phyloP scores from a whole-genome alignment of 1,140 invertebrate species.

The Cherax destructor region DNA sequence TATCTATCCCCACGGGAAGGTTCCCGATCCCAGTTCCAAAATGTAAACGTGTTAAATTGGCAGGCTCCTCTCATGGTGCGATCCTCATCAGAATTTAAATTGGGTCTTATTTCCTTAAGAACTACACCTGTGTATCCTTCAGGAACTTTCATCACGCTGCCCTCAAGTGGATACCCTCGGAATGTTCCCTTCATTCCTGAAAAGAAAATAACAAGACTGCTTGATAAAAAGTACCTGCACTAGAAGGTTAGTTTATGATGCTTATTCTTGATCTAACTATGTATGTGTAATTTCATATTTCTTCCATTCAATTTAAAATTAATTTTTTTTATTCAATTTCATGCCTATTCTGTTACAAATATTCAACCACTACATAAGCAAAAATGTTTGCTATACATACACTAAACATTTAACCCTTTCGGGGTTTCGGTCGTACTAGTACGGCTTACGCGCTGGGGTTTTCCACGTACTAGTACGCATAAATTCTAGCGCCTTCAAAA shows the following conservation, averaged over 20 bases:
- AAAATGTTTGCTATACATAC: no score
- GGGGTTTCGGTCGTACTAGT: no score
- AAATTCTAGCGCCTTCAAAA: no score
- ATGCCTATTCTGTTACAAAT: background rate
- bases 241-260: background rate
- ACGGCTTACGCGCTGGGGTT: no score
- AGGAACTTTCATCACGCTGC: constrained; percentile 6
- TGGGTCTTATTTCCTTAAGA: constrained; percentile 33
- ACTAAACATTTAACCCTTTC: no score
- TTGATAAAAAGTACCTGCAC: background rate
- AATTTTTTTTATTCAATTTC: background rate
- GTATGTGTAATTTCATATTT: no score
- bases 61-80: constrained; percentile 30
- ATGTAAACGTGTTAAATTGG: constrained; percentile 58
- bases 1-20: constrained; percentile 60
- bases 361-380: background rate
- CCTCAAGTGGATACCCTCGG: constrained; percentile 39
- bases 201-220: background rate
- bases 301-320: background rate
- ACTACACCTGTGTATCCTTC: constrained; percentile 47
- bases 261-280: background rate
- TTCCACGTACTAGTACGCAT: no score
- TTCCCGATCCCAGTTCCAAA: constrained; percentile 65
- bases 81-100: background rate
- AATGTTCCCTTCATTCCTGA: constrained; percentile 4